Conservation (phyloP, 37 sponge, comb jelly and placozoan species). For the Cliona cf. orientalis region DNA sequence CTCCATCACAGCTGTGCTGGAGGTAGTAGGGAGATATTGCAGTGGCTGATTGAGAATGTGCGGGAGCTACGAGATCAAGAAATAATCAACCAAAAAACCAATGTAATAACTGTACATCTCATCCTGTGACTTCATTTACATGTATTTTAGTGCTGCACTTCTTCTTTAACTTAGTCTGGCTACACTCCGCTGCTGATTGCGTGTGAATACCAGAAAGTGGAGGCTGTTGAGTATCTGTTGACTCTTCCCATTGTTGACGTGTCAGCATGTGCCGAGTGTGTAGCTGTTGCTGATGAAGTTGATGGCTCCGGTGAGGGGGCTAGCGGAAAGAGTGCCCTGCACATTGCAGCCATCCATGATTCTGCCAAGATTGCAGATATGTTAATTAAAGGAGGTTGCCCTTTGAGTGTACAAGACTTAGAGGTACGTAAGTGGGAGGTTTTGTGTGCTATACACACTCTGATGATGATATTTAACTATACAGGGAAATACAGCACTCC, state of each 20-base stretch:
- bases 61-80: neutral
- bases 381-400: conserved; percentile 12
- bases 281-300: neutral
- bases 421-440: conserved; percentile 5
- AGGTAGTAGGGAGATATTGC: neutral
- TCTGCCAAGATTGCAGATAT: conserved; percentile 28
- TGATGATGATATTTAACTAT: conserved; percentile 11
- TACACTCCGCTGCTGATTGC: conserved; percentile 51
- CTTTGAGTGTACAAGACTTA: neutral
- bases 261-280: neutral
- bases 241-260: neutral
- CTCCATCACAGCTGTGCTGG: conserved; percentile 36
- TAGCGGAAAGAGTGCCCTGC: conserved; percentile 48
- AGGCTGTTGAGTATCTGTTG: conserved; percentile 10
- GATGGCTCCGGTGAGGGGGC: neutral
- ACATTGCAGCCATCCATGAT: conserved; percentile 69
- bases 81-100: conserved; percentile 9
- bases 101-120: too few relatives aligned
- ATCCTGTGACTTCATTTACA: neutral
- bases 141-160: neutral
- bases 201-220: conserved; percentile 43
- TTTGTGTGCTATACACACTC: neutral
- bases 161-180: conserved; percentile 16
- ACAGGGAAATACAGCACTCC: conserved; percentile 61
- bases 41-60: conserved; percentile 33